A percentile compares a stretch with the other conserved stretches of the same genome.
These are phyloP conservation scores for Ceraclea dissimilis DNA, from an alignment of 2,888 invertebrate genomes.

Conservation along the genomic window DNA sequence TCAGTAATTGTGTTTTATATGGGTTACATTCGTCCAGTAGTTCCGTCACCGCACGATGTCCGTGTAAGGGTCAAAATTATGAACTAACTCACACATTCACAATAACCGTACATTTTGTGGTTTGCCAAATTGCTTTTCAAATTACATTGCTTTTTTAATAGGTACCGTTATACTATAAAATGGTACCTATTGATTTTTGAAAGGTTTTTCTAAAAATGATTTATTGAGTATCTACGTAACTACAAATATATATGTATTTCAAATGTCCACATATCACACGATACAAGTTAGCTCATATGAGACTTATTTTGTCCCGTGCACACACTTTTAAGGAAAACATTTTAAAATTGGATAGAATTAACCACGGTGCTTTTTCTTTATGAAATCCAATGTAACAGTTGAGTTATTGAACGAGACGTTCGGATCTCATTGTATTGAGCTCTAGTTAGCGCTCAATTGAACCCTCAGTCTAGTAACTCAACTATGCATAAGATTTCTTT, in stretches of 20 bases:
- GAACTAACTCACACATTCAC: background rate
- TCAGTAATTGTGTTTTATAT: background rate
- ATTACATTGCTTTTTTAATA: no score
- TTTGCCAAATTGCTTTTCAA: no score
- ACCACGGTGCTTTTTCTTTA: conserved; percentile 5
- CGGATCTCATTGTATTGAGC: conserved; percentile 15
- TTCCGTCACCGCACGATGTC: background rate
- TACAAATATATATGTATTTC: conserved; percentile 9
- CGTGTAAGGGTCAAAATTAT: no score
- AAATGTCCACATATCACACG: conserved; percentile 24
- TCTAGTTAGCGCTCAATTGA: conserved; percentile 8
- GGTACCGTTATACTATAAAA: no score
- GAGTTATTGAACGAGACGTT: conserved; percentile 7
- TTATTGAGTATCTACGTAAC: conserved; percentile 4
- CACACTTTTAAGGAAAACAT: background rate
- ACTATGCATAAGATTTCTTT: background rate
- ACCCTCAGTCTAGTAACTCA: conserved; percentile 4
- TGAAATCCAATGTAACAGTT: background rate
- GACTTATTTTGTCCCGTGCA: background rate
- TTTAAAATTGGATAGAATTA: no score
- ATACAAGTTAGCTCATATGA: conserved; percentile 7
- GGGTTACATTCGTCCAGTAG: background rate
- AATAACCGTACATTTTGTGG: conserved; percentile 4
- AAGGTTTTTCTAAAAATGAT: no score
- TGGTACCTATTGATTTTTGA: no score